A percentile compares a stretch with the other conserved stretches of the same genome.
Conservation (phyloP, 1,140 invertebrate species). For the Pseudoatta argentina region DNA sequence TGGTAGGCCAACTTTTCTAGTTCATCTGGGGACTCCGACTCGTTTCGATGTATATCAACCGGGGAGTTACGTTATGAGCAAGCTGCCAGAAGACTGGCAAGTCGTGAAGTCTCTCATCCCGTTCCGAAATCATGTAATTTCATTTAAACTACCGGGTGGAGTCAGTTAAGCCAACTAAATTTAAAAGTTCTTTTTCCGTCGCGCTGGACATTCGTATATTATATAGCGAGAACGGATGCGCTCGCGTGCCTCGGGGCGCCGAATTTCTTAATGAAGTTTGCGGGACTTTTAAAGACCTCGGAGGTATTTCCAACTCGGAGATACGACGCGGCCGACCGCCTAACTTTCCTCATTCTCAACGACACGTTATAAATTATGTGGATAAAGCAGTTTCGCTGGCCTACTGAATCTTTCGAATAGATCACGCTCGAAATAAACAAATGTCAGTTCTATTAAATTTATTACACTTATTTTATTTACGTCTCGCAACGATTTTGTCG, state of each 20-base stretch:
- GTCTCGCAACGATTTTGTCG: background rate
- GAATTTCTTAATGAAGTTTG: conserved; percentile 67
- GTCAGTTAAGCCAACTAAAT: conserved; percentile 66
- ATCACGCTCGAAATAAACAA: conserved; percentile 7
- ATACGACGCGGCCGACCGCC: conserved; percentile 51
- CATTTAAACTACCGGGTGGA: conserved; percentile 54
- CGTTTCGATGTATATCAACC: conserved; percentile 62
- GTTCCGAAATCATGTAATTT: conserved; percentile 60
- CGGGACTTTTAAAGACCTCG: conserved; percentile 61
- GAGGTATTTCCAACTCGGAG: conserved; percentile 56
- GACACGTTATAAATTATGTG: conserved; percentile 56
- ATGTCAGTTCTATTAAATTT: conserved; percentile 15
- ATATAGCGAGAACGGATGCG: conserved; percentile 55
- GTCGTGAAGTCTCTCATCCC: conserved; percentile 47
- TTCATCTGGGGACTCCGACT: conserved; percentile 48
- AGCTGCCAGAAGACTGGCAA: conserved; percentile 17
- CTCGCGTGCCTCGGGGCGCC: conserved; percentile 50
- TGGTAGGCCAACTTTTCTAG: conserved; percentile 51
- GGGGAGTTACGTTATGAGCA: conserved; percentile 51
- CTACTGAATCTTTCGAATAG: background rate
- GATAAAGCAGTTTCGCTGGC: background rate
- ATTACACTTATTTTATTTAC: conserved; percentile 1
- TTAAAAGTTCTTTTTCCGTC: conserved; percentile 63
- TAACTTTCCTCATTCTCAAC: conserved; percentile 65
- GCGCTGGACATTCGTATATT: conserved; percentile 60